Conservation (phyloP, 2,888 invertebrate genomes). For the Aethes cnicana region DNA sequence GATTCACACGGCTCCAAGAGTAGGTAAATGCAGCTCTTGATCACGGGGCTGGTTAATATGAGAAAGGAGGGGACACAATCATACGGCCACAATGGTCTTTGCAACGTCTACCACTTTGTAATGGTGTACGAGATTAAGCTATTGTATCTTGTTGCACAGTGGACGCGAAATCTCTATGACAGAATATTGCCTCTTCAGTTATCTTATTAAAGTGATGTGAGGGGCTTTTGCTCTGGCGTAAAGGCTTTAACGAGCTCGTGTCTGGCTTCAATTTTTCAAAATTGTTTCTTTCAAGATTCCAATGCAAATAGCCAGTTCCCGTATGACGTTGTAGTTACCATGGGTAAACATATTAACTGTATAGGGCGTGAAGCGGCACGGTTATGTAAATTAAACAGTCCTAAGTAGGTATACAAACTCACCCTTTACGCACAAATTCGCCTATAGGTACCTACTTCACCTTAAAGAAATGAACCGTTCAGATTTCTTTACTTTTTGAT, state of each 20-base stretch:
- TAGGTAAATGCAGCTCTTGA: too few relatives aligned
- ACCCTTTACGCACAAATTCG: too few relatives aligned
- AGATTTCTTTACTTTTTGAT: too few relatives aligned
- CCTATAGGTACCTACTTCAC: too few relatives aligned
- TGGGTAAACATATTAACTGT: too few relatives aligned
- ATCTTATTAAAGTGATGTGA: constrained; percentile 40
- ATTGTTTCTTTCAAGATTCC: too few relatives aligned
- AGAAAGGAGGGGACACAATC: constrained; percentile 19
- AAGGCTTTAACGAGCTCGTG: constrained; percentile 31
- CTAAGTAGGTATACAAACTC: too few relatives aligned
- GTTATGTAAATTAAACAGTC: too few relatives aligned
- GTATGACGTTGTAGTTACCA: too few relatives aligned
- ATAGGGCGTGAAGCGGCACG: too few relatives aligned
- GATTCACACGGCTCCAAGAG: constrained; percentile 17
- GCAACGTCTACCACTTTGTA: constrained; percentile 26
- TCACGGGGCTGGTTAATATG: constrained; percentile 23
- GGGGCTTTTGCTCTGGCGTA: constrained; percentile 29
- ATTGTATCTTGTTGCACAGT: constrained; percentile 34
- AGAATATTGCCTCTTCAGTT: constrained; percentile 46
- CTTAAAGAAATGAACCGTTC: too few relatives aligned
- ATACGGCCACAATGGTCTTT: constrained; percentile 22
- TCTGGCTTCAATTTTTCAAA: constrained; percentile 23
- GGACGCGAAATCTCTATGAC: constrained; percentile 48
- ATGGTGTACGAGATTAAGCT: constrained; percentile 32
- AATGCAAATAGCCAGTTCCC: too few relatives aligned